Evolutionary conservation across 2,888 invertebrate species (phyloP), one percentile per base, ranked within the genome.

Genomic region (Erpobdella octoculata): DNA sequence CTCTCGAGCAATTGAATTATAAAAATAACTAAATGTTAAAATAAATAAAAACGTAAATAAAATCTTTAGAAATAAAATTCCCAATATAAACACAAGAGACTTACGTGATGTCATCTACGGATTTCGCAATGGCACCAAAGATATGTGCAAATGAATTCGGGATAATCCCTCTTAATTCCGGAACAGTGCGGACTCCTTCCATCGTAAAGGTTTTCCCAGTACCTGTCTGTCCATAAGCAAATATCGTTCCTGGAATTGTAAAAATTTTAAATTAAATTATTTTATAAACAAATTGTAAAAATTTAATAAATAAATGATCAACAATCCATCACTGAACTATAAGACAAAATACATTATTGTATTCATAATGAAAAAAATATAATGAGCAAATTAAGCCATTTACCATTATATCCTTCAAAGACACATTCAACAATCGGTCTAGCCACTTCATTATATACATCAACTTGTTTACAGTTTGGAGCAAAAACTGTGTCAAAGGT

Each of bases 191-290:
- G 73, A 90, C 88, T 0, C 98, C 98, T 0, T 94, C 92, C 97
- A 98, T 97, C 0, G 98, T 98, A 83, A 90, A 97, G 0, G 98
- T 98, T 86, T 98, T 99, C 9, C 98, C 98, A 0, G 97, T 98
- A 25, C 98, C 97, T 2, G 87, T 87, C 78, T 87, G 87, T 1
- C 87, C 87, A 78, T 87, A 88, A 0, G 87, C 87, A 81, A 87
- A 87, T 71, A 87, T 86, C 9, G 87, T 87, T 9, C 87, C 86
- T 86, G 61, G 9, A 74, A 73, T 3, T 25, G 61, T 59, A 28
- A 31, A 59, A 25, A 28, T 4, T 53, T 31, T 53, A 48, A 68
- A 41, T 15, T 68, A n/a, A 53, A 35, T 68, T 25, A 3, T 15
- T 12, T 62, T 68, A 12, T 15, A 18, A 12, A 68, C 15, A 12